phyloP scores from a whole-genome alignment of 2,797 vertebrate species.

The Darevskia nairensis region DNA sequence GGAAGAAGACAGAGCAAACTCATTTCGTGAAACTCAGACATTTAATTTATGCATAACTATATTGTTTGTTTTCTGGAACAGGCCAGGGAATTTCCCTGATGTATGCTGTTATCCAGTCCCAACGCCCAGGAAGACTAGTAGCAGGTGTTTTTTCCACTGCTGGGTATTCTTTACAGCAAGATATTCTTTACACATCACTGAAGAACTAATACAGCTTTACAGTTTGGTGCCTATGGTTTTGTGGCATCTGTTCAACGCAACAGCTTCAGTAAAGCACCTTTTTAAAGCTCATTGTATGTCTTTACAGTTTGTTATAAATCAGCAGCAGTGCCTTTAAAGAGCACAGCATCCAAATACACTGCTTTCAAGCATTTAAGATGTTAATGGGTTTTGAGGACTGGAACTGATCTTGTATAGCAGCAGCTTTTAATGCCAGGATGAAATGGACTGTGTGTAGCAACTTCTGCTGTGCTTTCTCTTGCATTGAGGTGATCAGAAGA shows the following conservation, averaged over 20 bases:
- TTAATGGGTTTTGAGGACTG: constrained; percentile 16
- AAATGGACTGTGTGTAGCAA: neutral
- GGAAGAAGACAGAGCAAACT: neutral
- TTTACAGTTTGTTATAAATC: neutral
- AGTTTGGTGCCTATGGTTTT: neutral
- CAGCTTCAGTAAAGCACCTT: constrained; percentile 33
- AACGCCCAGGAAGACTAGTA: neutral
- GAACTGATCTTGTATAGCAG: constrained; percentile 39
- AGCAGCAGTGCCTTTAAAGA: constrained; percentile 37
- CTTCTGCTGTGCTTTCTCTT: neutral
- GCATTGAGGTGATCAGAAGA: constrained; percentile 20
- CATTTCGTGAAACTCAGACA: constrained; percentile 12
- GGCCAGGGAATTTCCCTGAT: constrained; percentile 15
- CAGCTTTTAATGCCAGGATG: neutral
- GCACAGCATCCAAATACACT: constrained; percentile 6
- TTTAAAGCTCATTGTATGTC: neutral
- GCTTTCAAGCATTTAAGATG: constrained; percentile 34
- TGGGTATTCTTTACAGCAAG: constrained; percentile 26
- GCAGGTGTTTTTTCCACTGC: neutral
- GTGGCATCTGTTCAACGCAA: constrained; percentile 14
- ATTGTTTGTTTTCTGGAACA: constrained; percentile 17
- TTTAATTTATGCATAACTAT: constrained; percentile 15
- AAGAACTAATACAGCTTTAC: constrained; percentile 10
- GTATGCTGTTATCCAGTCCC: neutral
- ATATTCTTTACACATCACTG: constrained; percentile 18